A percentile compares a stretch with the other conserved stretches of the same genome.
phyloP scores from a whole-genome alignment of 2,113 vertebrate species.

The Platycercus adscitus region DNA sequence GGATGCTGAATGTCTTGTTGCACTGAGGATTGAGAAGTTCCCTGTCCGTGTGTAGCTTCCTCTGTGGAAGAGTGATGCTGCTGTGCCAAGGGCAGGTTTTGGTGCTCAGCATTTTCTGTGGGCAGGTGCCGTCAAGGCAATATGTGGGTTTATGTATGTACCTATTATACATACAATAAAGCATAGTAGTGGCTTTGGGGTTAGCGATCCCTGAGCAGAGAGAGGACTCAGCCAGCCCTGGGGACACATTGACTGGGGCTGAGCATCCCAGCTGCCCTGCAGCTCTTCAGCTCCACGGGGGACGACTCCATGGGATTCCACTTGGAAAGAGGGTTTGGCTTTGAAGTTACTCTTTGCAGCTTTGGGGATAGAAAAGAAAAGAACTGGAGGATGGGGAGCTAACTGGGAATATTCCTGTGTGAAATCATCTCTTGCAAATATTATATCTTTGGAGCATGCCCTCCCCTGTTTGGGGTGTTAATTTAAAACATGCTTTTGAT shows the following conservation, averaged over 20 bases:
- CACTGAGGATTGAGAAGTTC: too few relatives aligned
- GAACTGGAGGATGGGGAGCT: not conserved
- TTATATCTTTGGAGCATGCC: not conserved
- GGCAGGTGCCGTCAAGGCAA: not conserved
- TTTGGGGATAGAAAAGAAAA: not conserved
- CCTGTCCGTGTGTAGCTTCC: rapidly evolving
- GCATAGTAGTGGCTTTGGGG: rapidly evolving
- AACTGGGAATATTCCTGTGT: not conserved
- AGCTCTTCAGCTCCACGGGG: not conserved
- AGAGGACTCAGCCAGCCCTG: not conserved
- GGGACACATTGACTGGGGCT: rapidly evolving
- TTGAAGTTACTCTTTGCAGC: not conserved
- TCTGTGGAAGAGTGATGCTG: not conserved
- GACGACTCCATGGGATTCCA: not conserved
- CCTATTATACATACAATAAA: not conserved
- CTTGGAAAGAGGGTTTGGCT: not conserved
- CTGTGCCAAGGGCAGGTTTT: not conserved
- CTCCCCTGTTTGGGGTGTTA: not conserved
- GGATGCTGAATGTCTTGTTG: not conserved
- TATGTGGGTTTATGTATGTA: rapidly evolving
- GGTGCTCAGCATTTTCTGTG: rapidly evolving
- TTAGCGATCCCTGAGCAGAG: not conserved
- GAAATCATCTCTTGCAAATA: not conserved
- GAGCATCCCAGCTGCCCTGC: not conserved
- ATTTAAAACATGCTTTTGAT: not conserved